Evolutionary conservation across 2,888 invertebrate species (phyloP).

Genomic region (Sialis fuliginosa): DNA sequence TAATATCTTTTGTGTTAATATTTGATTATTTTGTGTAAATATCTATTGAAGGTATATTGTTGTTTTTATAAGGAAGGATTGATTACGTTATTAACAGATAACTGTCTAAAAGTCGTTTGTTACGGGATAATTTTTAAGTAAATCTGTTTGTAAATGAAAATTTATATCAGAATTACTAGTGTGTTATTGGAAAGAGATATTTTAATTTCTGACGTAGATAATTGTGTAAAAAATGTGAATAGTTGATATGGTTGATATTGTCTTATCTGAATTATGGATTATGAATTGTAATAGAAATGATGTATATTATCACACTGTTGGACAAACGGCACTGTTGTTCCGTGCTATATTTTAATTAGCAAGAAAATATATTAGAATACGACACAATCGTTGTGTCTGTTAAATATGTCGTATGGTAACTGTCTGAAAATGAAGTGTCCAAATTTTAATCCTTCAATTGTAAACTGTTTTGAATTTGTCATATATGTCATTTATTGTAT

Average conservation of each 20-base stretch:
- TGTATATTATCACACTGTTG: neutral
- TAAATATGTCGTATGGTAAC: neutral
- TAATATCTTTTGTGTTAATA: neutral
- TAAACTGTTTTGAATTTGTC: too few species aligned
- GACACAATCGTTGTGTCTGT: neutral
- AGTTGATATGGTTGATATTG: neutral
- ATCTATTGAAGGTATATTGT: neutral
- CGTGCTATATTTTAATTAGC: neutral
- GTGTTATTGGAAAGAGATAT: neutral
- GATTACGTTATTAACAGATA: neutral
- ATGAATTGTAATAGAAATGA: neutral
- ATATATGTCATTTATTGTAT: neutral
- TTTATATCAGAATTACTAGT: neutral
- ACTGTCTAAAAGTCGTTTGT: slow-evolving; percentile 1
- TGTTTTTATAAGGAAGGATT: too few species aligned
- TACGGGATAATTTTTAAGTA: slow-evolving; percentile 1
- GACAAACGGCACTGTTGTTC: neutral
- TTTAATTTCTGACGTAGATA: neutral
- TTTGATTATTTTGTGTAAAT: neutral
- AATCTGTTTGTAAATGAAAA: neutral
- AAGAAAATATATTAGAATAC: neutral
- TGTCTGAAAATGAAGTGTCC: neutral
- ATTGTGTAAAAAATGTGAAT: neutral
- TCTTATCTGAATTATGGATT: neutral
- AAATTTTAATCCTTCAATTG: neutral